phyloP scores from a whole-genome alignment of 2,113 vertebrate species.

The Meleagris gallopavo region DNA sequence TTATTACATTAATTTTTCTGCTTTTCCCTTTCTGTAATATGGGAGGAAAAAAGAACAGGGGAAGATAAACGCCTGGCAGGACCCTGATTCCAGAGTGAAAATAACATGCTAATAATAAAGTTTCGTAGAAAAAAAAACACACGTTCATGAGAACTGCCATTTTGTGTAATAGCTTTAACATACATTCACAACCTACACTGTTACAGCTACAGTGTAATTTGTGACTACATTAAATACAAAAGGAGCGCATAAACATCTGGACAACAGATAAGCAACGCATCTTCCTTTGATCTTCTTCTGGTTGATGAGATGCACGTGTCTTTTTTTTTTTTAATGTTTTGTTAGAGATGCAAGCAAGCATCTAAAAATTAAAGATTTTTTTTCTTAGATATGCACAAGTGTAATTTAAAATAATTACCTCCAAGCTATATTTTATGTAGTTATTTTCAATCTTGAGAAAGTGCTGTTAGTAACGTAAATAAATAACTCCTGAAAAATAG shows the following conservation, averaged over 20 bases:
- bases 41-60: neutral
- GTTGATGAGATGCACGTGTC: constrained; percentile 1
- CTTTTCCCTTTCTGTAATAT: neutral
- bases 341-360: constrained; percentile 55
- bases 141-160: neutral
- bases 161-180: neutral
- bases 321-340: neutral
- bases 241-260: neutral
- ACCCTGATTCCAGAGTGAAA: neutral
- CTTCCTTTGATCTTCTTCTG: neutral
- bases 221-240: neutral
- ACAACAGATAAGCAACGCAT: neutral
- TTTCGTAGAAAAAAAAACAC: neutral
- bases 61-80: neutral
- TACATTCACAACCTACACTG: neutral
- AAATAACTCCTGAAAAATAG: constrained; percentile 42
- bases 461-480: constrained; percentile 30
- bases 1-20: neutral
- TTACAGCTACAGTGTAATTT: neutral
- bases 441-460: constrained; percentile 38
- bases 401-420: constrained; percentile 14
- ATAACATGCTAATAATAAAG: neutral
- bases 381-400: neutral
- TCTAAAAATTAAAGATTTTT: neutral
- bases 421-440: neutral